These are phyloP conservation scores for Melieria omissa DNA, from an alignment of 2,888 invertebrate genomes.

Conservation along the genomic window DNA sequence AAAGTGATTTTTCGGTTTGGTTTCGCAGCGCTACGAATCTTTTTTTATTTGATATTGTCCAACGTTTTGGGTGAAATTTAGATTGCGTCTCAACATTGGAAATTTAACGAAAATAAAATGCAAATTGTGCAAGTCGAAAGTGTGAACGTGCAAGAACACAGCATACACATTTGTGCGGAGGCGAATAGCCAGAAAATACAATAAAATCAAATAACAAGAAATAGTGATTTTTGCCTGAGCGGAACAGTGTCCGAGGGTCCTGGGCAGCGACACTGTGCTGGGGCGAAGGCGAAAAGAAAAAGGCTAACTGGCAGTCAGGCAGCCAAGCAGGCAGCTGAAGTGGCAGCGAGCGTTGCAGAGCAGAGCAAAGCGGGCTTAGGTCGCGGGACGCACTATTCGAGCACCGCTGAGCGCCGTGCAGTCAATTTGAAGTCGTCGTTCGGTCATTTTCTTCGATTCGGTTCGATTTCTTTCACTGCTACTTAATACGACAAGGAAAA, in stretches of 20 bases:
- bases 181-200: too few species aligned
- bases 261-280: too few species aligned
- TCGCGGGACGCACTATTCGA: background rate
- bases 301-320: too few species aligned
- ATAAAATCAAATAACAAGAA: too few species aligned
- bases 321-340: too few species aligned
- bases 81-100: background rate
- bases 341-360: conserved; percentile 3
- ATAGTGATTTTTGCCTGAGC: too few species aligned
- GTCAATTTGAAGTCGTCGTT: conserved; percentile 21
- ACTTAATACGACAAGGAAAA: background rate
- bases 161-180: too few species aligned
- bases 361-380: conserved; percentile 10
- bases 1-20: conserved; percentile 49
- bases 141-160: too few species aligned
- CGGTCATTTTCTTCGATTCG: conserved; percentile 27
- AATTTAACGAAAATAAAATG: too few species aligned
- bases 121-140: too few species aligned
- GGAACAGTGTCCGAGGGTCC: too few species aligned
- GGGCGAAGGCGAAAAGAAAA: too few species aligned
- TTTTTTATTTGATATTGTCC: background rate
- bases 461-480: conserved; percentile 24
- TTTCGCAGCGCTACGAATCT: conserved; percentile 17
- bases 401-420: background rate
- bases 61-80: conserved; percentile 17